Evolutionary conservation across 92 coral and sea anemone genomes (phyloP), one percentile per base, ranked within the genome.

Genomic region (Ricordea florida): DNA sequence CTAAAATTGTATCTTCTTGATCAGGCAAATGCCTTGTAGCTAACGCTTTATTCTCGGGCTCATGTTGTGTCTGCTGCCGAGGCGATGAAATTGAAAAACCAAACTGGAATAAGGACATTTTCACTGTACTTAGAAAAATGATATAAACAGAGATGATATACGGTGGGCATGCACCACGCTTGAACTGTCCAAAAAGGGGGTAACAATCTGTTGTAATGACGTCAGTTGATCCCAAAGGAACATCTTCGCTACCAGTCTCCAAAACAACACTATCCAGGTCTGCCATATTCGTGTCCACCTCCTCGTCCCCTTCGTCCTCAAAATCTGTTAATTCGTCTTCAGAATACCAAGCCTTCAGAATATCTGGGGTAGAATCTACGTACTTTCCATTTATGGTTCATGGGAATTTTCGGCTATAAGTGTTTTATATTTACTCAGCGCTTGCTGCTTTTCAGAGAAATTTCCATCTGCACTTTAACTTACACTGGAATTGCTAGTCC

Each of bases 401-500:
- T 58, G 69, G 70, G 58, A 74, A 74, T 74, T 74, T 74, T 45
- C 62, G 52, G 71, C 82, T 62, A 75, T 52, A 49, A 62, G 63
- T 61, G 71, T 62, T 62, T 75, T 40, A 73, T 73, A 73, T 73
- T 73, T 73, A 73, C 80, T 73, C 69, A 73, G 69, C 80, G 69
- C 80, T 73, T 73, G 80, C 80, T 73, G 68, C 57, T 72, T 73
- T 73, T 73, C 80, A 43, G 80, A 73, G 80, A 62, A 62, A 62
- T 46, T 75, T 61, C 82, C 72, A 75, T 46, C 82, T 59, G 70
- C 70, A 74, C 81, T 62, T 74, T 62, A 62, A 74, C 49, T 59
- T 74, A 58, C 47, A 74, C 62, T 74, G 81, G 72, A 74, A 74
- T 74, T 62, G 59, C 72, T 59, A 74, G 81, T 59, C 81, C 72